Evolutionary conservation across 2,113 vertebrate species (phyloP).

Genomic region (Malurus melanocephalus): DNA sequence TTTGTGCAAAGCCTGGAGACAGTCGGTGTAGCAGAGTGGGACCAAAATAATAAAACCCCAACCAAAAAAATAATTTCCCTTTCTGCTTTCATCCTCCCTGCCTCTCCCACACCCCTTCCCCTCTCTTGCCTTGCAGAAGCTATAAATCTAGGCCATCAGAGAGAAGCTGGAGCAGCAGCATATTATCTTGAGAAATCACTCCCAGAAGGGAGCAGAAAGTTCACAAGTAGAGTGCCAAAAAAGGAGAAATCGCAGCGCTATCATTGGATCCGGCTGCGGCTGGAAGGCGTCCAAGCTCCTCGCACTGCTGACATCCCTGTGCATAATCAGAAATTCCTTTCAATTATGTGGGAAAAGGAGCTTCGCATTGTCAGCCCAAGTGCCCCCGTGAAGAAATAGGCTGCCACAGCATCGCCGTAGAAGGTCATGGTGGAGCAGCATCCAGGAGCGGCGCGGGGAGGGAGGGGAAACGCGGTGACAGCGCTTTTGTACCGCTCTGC

Average conservation of each 20-base stretch:
- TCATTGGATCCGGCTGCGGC: slow-evolving; percentile 55
- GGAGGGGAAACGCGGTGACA: rapidly evolving
- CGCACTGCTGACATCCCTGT: slow-evolving; percentile 65
- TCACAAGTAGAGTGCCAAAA: slow-evolving; percentile 64
- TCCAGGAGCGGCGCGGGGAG: not conserved
- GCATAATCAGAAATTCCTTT: slow-evolving; percentile 77
- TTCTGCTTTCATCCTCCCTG: slow-evolving; percentile 29
- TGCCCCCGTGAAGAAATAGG: slow-evolving; percentile 57
- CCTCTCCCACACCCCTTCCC: slow-evolving; percentile 8
- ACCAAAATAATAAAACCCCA: slow-evolving; percentile 29
- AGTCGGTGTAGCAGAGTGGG: not conserved
- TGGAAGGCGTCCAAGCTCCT: slow-evolving; percentile 69
- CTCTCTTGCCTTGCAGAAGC: not conserved
- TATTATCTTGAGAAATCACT: slow-evolving; percentile 72
- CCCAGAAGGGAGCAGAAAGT: slow-evolving; percentile 69
- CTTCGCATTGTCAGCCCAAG: slow-evolving; percentile 62
- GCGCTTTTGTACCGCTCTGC: not conserved
- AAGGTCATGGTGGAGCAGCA: slow-evolving; percentile 42
- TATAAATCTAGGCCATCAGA: slow-evolving; percentile 60
- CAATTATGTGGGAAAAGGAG: slow-evolving; percentile 72
- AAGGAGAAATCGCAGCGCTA: slow-evolving; percentile 37
- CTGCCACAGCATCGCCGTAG: slow-evolving; percentile 51
- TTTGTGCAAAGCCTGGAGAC: slow-evolving; percentile 37
- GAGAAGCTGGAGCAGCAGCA: slow-evolving; percentile 55
- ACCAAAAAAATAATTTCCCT: slow-evolving; percentile 54